Conservation (phyloP, 2,797 vertebrate species). For the Pempheris klunzingeri region DNA sequence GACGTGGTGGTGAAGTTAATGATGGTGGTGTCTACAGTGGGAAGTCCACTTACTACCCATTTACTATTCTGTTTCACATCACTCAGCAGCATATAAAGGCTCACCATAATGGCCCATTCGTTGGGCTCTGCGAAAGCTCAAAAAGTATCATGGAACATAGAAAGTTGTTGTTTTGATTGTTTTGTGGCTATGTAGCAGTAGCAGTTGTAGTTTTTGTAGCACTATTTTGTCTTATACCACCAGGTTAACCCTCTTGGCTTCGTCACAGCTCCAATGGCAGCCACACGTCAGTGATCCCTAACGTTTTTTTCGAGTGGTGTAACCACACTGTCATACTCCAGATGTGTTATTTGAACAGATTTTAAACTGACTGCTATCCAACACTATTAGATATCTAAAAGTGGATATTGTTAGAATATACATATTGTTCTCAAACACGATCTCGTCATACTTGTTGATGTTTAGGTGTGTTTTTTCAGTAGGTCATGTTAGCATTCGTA, state of each 20-base stretch:
- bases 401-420: too few relatives aligned
- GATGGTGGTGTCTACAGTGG: slow-evolving; percentile 50
- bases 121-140: slow-evolving; percentile 40
- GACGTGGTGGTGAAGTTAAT: slow-evolving; percentile 58
- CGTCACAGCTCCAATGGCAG: background rate
- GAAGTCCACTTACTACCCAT: slow-evolving; percentile 58
- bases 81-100: slow-evolving; percentile 66
- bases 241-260: background rate
- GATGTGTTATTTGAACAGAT: background rate
- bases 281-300: background rate
- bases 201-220: background rate
- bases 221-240: background rate
- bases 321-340: background rate
- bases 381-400: background rate
- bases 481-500: background rate
- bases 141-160: background rate
- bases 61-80: slow-evolving; percentile 66
- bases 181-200: background rate
- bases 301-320: background rate
- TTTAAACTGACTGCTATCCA: background rate
- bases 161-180: background rate
- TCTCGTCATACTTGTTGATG: background rate
- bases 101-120: slow-evolving; percentile 49
- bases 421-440: background rate
- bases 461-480: background rate